Percentiles rank a stretch among this genome's conserved stretches.
These are phyloP conservation scores for Sycophila texana DNA, from an alignment of 2,888 invertebrate species.

Conservation along the genomic window DNA sequence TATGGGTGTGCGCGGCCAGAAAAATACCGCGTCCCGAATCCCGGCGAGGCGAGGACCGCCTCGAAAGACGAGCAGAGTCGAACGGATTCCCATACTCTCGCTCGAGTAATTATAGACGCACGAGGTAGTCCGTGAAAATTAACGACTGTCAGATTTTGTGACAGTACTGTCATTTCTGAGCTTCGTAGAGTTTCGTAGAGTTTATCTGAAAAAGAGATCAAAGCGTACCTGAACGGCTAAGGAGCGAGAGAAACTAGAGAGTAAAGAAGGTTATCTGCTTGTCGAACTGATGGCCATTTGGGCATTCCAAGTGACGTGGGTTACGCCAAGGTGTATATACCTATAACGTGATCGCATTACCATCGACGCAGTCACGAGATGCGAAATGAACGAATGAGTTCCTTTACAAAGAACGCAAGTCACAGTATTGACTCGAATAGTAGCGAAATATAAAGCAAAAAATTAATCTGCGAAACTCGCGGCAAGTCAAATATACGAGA, in stretches of 20 bases:
- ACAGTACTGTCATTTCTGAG: conserved; percentile 54
- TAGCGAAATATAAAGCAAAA: no score
- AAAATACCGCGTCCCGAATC: conserved; percentile 32
- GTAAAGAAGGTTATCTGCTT: neutral
- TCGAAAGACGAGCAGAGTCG: neutral
- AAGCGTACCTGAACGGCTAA: conserved; percentile 2
- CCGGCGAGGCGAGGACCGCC: neutral
- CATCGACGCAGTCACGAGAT: no score
- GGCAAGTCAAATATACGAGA: neutral
- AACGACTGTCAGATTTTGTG: conserved; percentile 54
- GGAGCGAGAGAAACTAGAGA: neutral
- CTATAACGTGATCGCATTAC: no score
- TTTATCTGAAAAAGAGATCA: conserved; percentile 42
- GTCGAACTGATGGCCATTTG: neutral
- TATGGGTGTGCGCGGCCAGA: conserved; percentile 23
- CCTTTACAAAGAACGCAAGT: no score
- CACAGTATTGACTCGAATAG: no score
- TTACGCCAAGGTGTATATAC: neutral
- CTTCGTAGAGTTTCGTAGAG: neutral
- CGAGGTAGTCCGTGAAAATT: conserved; percentile 37
- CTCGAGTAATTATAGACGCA: conserved; percentile 44
- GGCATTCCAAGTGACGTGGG: conserved; percentile 38
- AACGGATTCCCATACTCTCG: conserved; percentile 2
- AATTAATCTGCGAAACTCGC: no score
- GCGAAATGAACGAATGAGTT: no score